Base-by-base conservation (phyloP, 2,888 invertebrate species). In the Nudaria mundana region DNA sequence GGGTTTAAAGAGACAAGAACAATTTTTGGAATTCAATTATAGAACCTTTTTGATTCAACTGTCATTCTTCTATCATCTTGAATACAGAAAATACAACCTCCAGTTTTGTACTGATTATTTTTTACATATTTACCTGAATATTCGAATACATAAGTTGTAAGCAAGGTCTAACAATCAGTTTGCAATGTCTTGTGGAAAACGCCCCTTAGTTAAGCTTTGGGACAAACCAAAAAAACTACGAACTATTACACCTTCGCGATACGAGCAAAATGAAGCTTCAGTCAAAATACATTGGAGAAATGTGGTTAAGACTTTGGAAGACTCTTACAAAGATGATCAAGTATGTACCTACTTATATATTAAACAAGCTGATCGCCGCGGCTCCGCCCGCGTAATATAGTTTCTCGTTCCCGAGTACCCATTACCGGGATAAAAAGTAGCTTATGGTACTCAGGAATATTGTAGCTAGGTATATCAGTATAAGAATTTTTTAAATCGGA, bases 211-310 rank as follows among this genome's bases (percentile, higher is more conserved):
- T 7, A 88, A 81, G 58, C 56, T 37, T 15, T 88, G 88, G 88
- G 80, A 83, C 26, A 78, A 66, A 39, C 73, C 81, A 4, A 71
- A 61, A 48, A 41, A 63, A 0, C 44, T 86, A 20, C 61, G 60
- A 32, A 63, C 70, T 14, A 63, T 85, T 5, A 83, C 63, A 23
- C 74, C 77, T 10, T 88, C 88, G 10, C 73, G 66, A 1, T 86
- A 83, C 40, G 80, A 88, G 48, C 69, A 83, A 46, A 86, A 80
- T 31, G 86, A 85, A 50, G 72, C 69, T 0, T 80, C 81, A 1
- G 86, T 87, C 2, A 88, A 84, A 65, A 52, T 61, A 24, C 87
- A 88, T 43, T 88, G 88, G 87, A 76, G 58, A 39, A 81, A 80
- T 44, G 84, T 85, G 10, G 52, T 81, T 8, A 60, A 52, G n/a